phyloP scores from a whole-genome alignment of 2,113 vertebrate genomes.

The Charina bottae region DNA sequence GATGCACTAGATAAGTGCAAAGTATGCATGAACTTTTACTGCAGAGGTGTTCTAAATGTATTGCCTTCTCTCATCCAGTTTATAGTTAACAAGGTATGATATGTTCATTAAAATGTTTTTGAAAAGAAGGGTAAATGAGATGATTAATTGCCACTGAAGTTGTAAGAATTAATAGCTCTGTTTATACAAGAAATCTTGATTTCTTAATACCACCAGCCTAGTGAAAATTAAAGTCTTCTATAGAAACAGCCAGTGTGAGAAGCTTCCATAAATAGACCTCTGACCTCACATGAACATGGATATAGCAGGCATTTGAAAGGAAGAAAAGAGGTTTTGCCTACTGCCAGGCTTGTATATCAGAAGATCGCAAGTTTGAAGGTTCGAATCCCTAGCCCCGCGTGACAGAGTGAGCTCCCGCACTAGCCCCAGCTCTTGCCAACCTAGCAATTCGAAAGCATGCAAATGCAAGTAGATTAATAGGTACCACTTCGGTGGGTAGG shows the following conservation, averaged over 20 bases:
- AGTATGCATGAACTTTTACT: background rate
- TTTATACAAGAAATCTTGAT: background rate
- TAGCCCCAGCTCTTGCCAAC: no score
- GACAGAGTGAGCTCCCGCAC: no score
- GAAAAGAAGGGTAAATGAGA: background rate
- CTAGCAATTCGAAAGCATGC: no score
- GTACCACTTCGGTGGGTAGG: no score
- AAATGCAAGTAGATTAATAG: no score
- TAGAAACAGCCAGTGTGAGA: background rate
- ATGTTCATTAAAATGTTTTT: background rate
- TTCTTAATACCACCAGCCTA: background rate
- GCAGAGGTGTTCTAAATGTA: background rate
- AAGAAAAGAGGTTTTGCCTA: accelerated
- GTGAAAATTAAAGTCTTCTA: background rate
- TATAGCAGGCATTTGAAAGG: background rate
- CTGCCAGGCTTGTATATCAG: no score
- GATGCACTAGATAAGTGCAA: background rate
- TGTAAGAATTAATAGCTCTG: background rate
- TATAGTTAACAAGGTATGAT: background rate
- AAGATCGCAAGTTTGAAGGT: no score
- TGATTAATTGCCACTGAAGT: background rate
- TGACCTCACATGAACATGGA: background rate
- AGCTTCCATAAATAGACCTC: background rate
- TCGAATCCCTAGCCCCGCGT: no score
- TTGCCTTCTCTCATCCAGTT: background rate